Conservation (phyloP, 2,113 vertebrate species). For the Tympanuchus pallidicinctus region DNA sequence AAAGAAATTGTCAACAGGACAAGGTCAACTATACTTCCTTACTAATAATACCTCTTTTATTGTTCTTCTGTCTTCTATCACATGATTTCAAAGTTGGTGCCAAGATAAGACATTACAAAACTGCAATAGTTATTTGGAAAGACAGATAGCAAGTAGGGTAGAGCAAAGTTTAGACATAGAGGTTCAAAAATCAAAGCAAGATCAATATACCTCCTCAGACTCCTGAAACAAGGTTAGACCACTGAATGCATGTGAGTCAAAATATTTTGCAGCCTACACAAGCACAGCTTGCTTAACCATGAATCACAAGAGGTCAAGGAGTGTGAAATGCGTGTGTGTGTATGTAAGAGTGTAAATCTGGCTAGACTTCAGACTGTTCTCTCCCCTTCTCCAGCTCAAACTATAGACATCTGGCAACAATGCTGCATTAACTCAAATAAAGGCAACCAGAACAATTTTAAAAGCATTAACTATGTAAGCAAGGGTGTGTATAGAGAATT, state of each 20-base stretch:
- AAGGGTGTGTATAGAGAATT: not conserved
- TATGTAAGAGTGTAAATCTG: not conserved
- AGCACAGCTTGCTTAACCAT: not conserved
- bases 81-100: not conserved
- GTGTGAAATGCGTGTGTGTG: not conserved
- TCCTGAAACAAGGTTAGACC: not conserved
- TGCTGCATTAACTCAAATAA: not conserved
- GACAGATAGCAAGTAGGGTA: not conserved
- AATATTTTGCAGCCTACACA: not conserved
- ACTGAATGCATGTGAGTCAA: not conserved
- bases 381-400: not conserved
- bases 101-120: not conserved
- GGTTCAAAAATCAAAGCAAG: not conserved
- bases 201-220: not conserved
- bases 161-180: not conserved
- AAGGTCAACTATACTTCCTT: not conserved
- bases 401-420: not conserved
- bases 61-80: not conserved
- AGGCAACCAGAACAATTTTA: not conserved
- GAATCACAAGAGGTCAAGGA: not conserved
- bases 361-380: not conserved
- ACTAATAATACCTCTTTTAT: not conserved
- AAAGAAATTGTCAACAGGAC: not conserved
- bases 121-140: not conserved
- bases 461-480: not conserved